These are phyloP conservation scores for Aleiodes sp. DNA, from an alignment of 1,140 invertebrate species.

Conservation along the genomic window DNA sequence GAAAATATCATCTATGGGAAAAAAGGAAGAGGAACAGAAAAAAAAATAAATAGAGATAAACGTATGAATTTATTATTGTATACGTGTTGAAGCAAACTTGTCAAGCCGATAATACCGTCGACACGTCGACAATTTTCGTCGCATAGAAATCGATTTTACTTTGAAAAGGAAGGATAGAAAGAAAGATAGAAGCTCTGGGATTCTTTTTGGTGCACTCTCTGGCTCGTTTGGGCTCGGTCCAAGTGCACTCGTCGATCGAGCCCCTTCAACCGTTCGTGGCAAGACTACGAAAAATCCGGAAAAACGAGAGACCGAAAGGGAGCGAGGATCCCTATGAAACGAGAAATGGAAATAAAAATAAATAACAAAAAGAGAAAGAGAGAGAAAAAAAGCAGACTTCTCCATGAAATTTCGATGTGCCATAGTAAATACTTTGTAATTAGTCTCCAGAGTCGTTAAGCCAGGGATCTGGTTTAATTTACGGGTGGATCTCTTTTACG, in stretches of 20 bases:
- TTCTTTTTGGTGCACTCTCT: slow-evolving; percentile 12
- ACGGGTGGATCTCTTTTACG: slow-evolving; percentile 31
- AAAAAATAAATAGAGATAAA: background rate
- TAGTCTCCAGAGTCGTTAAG: slow-evolving; percentile 31
- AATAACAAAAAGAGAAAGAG: background rate
- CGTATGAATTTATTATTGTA: background rate
- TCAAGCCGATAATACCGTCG: background rate
- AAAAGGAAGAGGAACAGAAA: background rate
- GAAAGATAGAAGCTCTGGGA: background rate
- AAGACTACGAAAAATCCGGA: background rate
- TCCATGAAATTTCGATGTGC: slow-evolving; percentile 25
- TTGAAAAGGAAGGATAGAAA: background rate
- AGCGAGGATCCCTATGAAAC: background rate
- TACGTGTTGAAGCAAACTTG: background rate
- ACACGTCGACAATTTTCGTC: slow-evolving; percentile 21
- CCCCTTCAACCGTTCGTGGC: slow-evolving; percentile 5
- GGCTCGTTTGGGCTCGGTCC: slow-evolving; percentile 30
- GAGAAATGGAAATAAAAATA: background rate
- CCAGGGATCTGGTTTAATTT: slow-evolving; percentile 37
- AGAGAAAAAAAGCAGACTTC: background rate
- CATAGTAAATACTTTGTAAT: slow-evolving; percentile 31
- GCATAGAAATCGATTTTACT: slow-evolving; percentile 29
- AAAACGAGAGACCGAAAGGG: background rate
- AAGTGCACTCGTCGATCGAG: slow-evolving; percentile 30
- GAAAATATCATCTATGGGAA: too few species aligned